These are phyloP conservation scores for Acanthochromis polyacanthus DNA, from an alignment of 2,113 vertebrate genomes.

Conservation along the genomic window DNA sequence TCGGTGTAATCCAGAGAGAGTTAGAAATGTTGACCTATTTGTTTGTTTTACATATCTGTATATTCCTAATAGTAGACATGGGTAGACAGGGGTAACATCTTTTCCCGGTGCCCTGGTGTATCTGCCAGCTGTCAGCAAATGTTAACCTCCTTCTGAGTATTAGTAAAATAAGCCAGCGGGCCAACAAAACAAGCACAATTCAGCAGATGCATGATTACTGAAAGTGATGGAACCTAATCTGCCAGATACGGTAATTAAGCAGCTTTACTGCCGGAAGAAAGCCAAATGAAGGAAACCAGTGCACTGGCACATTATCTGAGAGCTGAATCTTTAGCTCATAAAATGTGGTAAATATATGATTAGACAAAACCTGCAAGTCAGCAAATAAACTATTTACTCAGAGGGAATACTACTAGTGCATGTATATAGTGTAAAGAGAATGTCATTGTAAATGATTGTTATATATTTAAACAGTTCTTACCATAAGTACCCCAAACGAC, in stretches of 20 bases:
- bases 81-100: constrained; percentile 28
- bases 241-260: constrained; percentile 55
- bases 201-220: constrained; percentile 44
- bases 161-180: constrained; percentile 61
- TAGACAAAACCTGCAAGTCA: constrained; percentile 14
- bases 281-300: constrained; percentile 36
- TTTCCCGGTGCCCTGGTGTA: constrained; percentile 38
- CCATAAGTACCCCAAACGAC: constrained; percentile 98
- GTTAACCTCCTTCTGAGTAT: constrained; percentile 59
- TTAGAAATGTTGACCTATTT: not conserved
- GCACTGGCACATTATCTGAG: constrained; percentile 22
- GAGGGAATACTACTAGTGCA: not conserved
- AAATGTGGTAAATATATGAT: constrained; percentile 15
- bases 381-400: not conserved
- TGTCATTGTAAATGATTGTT: not conserved
- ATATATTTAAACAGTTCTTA: constrained; percentile 63
- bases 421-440: not conserved
- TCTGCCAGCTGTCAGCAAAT: constrained; percentile 58
- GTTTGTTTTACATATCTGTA: constrained; percentile 22
- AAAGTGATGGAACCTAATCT: constrained; percentile 65
- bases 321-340: constrained; percentile 6
- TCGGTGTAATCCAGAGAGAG: not conserved
- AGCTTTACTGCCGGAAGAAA: constrained; percentile 53
- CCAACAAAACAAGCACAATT: constrained; percentile 53
- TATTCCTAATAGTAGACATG: constrained; percentile 5